Base-by-base conservation (phyloP, 2,113 vertebrate species). In the Columbina picui region DNA sequence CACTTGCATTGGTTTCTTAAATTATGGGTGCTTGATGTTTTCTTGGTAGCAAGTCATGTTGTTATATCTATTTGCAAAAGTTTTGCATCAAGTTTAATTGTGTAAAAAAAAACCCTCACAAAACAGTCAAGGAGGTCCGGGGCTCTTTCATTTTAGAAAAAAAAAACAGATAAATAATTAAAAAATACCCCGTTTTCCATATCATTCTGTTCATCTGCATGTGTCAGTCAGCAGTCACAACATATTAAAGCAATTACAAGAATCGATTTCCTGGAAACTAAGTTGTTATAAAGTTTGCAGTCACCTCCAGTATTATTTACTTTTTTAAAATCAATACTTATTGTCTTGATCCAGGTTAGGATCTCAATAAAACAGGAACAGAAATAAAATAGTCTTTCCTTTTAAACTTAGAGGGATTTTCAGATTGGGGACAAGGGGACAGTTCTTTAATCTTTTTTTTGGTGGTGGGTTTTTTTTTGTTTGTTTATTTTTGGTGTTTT, bases 361-460 rank as follows among this genome's bases (percentile, higher is more conserved):
- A 83, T 53, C 8, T 38, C 29, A 14, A 16, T 75, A 39, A 79
- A 85, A 78, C 2, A 30, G 10, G 22, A 76, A 30, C 2, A 65
- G 4, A 4, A 73, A 65, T 39, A 53, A 60, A 80, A 3, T 6
- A 34, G 13, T 36, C 4, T 47, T 73, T 84, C 1, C 27, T 67
- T 86, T 94, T 63, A 74, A 69, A 69, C 1, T 26, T 41, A 60
- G 34, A 17, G 14, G 25, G 10, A 43, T 87, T 80, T 81, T 11
- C 13, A 55, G 6, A 14, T 30, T 39, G 8, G 6, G 34, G 18
- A 39, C 1, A 23, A 36, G 8, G 6, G 38, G 16, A 39, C 1
- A 27, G 29, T 1, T 2, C 1, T 0, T 9, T 52, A 45, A 8
- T 45, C 19, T 18, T 39, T 39, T 39, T 39, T 10, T 39, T 18